Evolutionary conservation across 1,140 invertebrate species (phyloP), one percentile per base, ranked within the genome.

Genomic region (Formica exsecta): DNA sequence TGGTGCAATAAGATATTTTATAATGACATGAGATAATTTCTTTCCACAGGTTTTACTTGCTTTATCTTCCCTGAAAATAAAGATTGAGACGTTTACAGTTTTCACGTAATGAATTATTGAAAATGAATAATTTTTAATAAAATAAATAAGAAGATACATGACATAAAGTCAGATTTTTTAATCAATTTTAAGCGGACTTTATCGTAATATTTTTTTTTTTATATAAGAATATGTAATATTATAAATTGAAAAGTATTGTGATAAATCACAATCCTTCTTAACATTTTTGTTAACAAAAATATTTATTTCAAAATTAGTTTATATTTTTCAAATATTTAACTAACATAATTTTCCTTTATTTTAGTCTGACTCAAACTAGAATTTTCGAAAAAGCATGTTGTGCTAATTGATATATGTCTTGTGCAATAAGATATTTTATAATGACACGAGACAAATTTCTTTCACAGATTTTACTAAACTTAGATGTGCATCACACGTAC

Each of bases 331-430:
- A 36, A 22, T 57, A 73, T 73, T 57, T 73, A 7, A 29, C 7
- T 38, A 36, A 57, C 2, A 57, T 38, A 41, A 4, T 48, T 1
- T 73, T 57, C 5, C n/a, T 74, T 74, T 1, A 11, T 38, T 66
- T 74, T 59, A 22, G n/a, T 44, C 13, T 19, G 11, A 22, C n/a
- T 73, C 11, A 11, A 54, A 54, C 2, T 41, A 38, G 16, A 65
- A 36, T 65, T 1, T 9, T n/a, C 19, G 2, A 19, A 8, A 5
- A 65, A 29, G 11, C 7, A 1, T 41, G 61, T 54, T 51, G 75
- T 65, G 75, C 41, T 79, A 65, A 79, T 79, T 79, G 51, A 65
- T 51, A 11, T 61, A 64, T 48, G 19, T 32, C 59, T 64, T 41
- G 19, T 77, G 19, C 41, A 65, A 77, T 48, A 65, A 19, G 38